phyloP scores from a whole-genome alignment of 2,113 vertebrate genomes.

The Delphinapterus leucas region DNA sequence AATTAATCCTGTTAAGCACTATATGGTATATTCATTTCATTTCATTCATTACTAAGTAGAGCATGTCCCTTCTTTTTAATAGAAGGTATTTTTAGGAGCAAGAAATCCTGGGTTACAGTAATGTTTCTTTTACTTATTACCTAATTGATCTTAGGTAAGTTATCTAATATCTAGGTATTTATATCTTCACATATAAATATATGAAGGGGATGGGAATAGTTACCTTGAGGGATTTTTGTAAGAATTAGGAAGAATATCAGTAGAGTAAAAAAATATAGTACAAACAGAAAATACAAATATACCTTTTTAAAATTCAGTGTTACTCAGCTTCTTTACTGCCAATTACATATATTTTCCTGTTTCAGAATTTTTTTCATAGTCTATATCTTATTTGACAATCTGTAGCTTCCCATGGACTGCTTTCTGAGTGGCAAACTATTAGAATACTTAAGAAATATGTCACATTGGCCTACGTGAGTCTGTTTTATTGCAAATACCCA shows the following conservation, averaged over 20 bases:
- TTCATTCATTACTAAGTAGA: background rate
- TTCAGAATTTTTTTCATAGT: background rate
- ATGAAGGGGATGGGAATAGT: background rate
- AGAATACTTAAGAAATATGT: background rate
- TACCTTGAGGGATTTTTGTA: background rate
- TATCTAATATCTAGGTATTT: background rate
- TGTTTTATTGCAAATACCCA: background rate
- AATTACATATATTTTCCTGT: background rate
- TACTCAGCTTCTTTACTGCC: background rate
- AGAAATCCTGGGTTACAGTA: background rate
- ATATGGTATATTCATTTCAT: background rate
- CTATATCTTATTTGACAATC: background rate
- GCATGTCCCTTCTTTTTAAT: background rate
- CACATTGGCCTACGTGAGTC: background rate
- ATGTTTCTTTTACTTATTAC: slow-evolving; percentile 9
- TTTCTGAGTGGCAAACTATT: background rate
- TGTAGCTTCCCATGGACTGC: background rate
- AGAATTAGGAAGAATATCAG: background rate
- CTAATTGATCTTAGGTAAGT: background rate
- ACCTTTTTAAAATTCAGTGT: background rate
- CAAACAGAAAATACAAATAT: background rate
- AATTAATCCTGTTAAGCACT: background rate
- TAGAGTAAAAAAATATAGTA: background rate
- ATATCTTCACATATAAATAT: background rate
- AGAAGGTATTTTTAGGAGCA: background rate